A percentile compares a stretch with the other conserved stretches of the same genome.
phyloP scores from a whole-genome alignment of 2,113 vertebrate genomes.

The Ceuthmochares aereus region DNA sequence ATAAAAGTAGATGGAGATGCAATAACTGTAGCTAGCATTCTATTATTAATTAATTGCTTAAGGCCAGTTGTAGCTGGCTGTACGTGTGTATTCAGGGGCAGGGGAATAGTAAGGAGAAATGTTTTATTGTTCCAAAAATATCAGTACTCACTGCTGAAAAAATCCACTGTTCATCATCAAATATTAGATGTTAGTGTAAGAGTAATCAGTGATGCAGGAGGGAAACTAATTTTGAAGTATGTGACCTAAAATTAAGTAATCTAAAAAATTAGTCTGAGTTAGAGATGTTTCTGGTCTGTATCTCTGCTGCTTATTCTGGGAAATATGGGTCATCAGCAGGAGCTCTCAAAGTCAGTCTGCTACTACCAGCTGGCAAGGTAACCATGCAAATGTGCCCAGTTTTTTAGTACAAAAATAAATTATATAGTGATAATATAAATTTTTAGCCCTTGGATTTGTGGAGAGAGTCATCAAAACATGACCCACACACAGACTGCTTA shows the following conservation, averaged over 20 bases:
- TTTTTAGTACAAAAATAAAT: background rate
- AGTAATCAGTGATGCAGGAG: constrained; percentile 15
- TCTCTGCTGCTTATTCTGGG: constrained; percentile 25
- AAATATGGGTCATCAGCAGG: background rate
- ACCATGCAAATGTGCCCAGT: background rate
- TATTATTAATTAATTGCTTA: constrained; percentile 29
- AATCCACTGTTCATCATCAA: background rate
- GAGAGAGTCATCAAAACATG: background rate
- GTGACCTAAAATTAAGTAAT: constrained; percentile 33
- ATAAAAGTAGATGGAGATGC: background rate
- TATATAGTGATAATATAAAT: background rate
- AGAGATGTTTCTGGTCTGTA: background rate
- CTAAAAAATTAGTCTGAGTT: background rate
- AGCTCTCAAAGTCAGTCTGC: background rate
- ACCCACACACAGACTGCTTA: background rate
- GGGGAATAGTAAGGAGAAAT: background rate
- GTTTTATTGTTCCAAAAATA: background rate
- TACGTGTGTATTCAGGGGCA: background rate
- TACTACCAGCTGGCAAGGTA: background rate
- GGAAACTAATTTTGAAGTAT: constrained; percentile 18
- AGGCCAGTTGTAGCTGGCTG: background rate
- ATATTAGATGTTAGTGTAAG: background rate
- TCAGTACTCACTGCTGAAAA: background rate
- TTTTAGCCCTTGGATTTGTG: background rate
- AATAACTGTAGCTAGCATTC: background rate